Conservation (phyloP, 2,113 vertebrate species). For the Cairina moschata region DNA sequence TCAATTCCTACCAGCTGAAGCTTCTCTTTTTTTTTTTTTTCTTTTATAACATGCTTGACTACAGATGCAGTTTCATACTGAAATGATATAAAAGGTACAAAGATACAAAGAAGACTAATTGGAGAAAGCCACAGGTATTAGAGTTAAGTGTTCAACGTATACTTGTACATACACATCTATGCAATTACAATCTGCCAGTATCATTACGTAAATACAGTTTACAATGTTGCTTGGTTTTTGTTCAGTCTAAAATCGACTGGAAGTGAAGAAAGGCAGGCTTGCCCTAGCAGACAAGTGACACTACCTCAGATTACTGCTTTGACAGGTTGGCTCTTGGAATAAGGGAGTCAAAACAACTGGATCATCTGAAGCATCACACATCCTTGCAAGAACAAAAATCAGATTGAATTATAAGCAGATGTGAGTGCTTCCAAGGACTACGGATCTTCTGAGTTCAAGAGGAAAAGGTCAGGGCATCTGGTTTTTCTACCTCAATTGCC, state of each 20-base stretch:
- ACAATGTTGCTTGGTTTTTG: not conserved
- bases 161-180: not conserved
- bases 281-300: not conserved
- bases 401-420: not conserved
- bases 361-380: not conserved
- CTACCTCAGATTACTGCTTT: not conserved
- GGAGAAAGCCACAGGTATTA: not conserved
- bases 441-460: not conserved
- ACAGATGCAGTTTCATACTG: not conserved
- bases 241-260: slow-evolving; percentile 20
- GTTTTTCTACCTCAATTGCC: not conserved
- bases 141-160: not conserved
- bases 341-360: not conserved
- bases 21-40: slow-evolving; percentile 39
- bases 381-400: not conserved
- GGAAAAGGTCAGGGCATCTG: not conserved
- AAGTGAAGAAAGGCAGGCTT: not conserved
- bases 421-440: not conserved
- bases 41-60: slow-evolving; percentile 43
- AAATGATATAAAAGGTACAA: slow-evolving; percentile 4
- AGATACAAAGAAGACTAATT: not conserved
- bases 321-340: not conserved
- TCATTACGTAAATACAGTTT: slow-evolving; percentile 17
- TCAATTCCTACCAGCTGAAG: slow-evolving; percentile 4
- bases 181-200: slow-evolving; percentile 16